phyloP scores from a whole-genome alignment of 2,888 invertebrate genomes.

The Ernsta delagoae region DNA sequence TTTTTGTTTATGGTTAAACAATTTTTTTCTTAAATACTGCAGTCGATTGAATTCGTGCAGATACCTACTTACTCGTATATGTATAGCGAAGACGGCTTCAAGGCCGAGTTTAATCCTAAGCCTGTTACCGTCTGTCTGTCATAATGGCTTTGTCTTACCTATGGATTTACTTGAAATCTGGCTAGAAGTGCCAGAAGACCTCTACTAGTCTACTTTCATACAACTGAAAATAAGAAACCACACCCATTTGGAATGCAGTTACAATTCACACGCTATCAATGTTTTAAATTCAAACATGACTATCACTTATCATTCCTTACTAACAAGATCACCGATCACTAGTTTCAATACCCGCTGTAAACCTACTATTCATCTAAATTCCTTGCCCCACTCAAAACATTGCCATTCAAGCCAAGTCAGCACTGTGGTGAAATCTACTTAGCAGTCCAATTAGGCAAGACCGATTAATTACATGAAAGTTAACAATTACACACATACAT shows the following conservation, averaged over 20 bases:
- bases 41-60: slow-evolving; percentile 2
- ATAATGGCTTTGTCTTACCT: background rate
- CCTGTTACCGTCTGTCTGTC: slow-evolving; percentile 4
- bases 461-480: slow-evolving; percentile 65
- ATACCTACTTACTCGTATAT: no score
- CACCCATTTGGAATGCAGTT: no score
- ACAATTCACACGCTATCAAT: no score
- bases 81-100: no score
- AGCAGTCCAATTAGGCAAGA: slow-evolving; percentile 52
- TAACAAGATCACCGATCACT: background rate
- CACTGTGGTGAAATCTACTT: slow-evolving; percentile 40
- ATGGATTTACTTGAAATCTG: background rate
- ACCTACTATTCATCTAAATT: slow-evolving; percentile 1
- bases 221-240: no score
- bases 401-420: slow-evolving; percentile 26
- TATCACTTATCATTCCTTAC: background rate
- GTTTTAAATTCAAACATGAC: background rate
- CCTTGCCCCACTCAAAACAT: slow-evolving; percentile 5
- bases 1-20: no score
- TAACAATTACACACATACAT: slow-evolving; percentile 66
- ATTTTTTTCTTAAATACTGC: no score
- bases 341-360: background rate
- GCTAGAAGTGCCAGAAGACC: no score
- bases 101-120: background rate
- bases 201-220: no score